Conservation (phyloP, 2,113 vertebrate genomes). For the Scalopus aquaticus region DNA sequence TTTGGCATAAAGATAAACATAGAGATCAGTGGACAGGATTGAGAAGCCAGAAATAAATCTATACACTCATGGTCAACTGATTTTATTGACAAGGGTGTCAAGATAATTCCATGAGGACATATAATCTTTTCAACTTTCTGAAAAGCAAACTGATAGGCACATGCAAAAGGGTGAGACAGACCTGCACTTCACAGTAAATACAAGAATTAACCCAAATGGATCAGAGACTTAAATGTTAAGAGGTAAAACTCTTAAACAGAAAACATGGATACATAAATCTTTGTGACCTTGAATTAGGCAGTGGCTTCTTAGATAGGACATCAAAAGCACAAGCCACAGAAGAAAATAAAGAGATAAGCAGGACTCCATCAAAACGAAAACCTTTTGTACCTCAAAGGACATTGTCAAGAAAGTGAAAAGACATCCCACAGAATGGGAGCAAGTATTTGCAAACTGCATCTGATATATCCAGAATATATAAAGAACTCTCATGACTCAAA, state of each 20-base stretch:
- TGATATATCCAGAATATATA: too few species aligned
- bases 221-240: neutral
- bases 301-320: neutral
- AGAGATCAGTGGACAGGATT: too few species aligned
- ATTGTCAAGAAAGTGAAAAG: too few species aligned
- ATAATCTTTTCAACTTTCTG: neutral
- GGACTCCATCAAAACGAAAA: too few species aligned
- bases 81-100: neutral
- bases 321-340: neutral
- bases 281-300: neutral
- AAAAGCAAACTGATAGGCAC: neutral
- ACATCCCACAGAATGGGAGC: too few species aligned
- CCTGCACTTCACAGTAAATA: neutral
- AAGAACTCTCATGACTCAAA: too few species aligned
- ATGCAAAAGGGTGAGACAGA: neutral
- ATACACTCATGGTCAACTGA: too few species aligned
- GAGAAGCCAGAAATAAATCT: too few species aligned
- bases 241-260: neutral
- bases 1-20: neutral
- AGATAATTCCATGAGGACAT: neutral
- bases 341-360: neutral
- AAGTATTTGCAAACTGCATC: too few species aligned
- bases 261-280: neutral
- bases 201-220: conserved; percentile 22
- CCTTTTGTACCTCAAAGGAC: too few species aligned